phyloP scores from a whole-genome alignment of 2,797 vertebrate species.

The Scarus forsteni region DNA sequence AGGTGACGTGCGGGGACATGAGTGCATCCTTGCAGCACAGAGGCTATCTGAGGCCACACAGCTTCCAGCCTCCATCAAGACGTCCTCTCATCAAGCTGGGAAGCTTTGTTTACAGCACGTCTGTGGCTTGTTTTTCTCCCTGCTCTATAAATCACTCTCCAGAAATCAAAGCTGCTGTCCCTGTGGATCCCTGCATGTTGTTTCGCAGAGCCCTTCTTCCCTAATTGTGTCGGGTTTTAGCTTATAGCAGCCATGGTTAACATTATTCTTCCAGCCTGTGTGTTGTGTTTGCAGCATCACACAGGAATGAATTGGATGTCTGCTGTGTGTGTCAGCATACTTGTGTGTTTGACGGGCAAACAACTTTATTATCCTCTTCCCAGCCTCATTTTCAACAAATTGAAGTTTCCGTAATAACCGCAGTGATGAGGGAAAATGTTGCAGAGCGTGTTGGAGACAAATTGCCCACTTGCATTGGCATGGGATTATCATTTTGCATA shows the following conservation, averaged over 20 bases:
- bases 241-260: slow-evolving; percentile 25
- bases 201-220: slow-evolving; percentile 42
- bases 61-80: slow-evolving; percentile 66
- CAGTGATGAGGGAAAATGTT: slow-evolving; percentile 12
- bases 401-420: slow-evolving; percentile 27
- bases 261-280: slow-evolving; percentile 3
- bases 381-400: slow-evolving; percentile 15
- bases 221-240: slow-evolving; percentile 41
- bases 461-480: slow-evolving; percentile 19
- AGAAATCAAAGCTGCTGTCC: slow-evolving; percentile 49
- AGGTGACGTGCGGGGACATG: slow-evolving; percentile 25
- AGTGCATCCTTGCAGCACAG: slow-evolving; percentile 38
- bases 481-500: slow-evolving; percentile 65
- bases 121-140: slow-evolving; percentile 52
- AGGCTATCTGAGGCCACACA: slow-evolving; percentile 70
- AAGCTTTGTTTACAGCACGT: slow-evolving; percentile 46
- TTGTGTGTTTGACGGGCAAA: slow-evolving; percentile 2
- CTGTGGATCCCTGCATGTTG: slow-evolving; percentile 37
- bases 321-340: slow-evolving; percentile 3
- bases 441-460: slow-evolving; percentile 22
- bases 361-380: slow-evolving; percentile 1
- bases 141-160: slow-evolving; percentile 47
- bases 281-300: not conserved
- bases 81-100: slow-evolving; percentile 41
- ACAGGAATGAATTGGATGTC: slow-evolving; percentile 6